Evolutionary conservation across 2,797 vertebrate genomes (phyloP).

Genomic region (Catostomus latipinnis): DNA sequence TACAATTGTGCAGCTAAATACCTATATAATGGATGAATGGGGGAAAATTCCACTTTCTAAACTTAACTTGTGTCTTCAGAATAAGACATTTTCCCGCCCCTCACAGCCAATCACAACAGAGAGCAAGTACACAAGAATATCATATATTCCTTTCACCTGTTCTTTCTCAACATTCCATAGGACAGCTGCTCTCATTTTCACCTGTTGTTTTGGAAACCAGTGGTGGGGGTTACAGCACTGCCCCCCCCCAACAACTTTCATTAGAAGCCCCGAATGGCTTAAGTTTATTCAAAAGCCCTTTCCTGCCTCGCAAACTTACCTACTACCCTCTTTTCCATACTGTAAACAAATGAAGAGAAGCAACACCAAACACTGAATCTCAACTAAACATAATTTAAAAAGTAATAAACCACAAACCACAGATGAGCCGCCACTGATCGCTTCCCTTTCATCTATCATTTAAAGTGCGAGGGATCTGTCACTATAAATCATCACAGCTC

Average conservation of each 20-base stretch:
- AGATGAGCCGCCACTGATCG: constrained; percentile 30
- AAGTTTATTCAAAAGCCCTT: constrained; percentile 18
- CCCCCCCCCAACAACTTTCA: constrained; percentile 63
- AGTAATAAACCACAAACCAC: constrained; percentile 38
- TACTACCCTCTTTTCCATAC: too few relatives aligned
- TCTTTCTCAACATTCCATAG: constrained; percentile 66
- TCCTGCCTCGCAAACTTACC: neutral
- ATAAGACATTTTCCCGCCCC: constrained; percentile 64
- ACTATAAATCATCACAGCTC: constrained; percentile 35
- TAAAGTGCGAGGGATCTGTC: constrained; percentile 36
- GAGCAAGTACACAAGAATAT: constrained; percentile 42
- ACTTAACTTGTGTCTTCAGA: neutral
- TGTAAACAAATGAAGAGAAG: neutral
- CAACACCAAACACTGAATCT: neutral
- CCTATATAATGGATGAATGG: too few relatives aligned
- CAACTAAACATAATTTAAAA: constrained; percentile 37
- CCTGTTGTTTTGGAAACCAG: constrained; percentile 59
- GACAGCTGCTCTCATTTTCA: constrained; percentile 71
- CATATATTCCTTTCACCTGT: constrained; percentile 74
- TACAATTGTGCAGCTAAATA: too few relatives aligned
- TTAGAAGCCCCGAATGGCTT: constrained; percentile 24
- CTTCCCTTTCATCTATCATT: constrained; percentile 47
- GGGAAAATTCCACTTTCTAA: too few relatives aligned
- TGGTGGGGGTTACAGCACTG: constrained; percentile 39
- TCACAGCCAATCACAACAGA: constrained; percentile 48